phyloP scores from a whole-genome alignment of 2,113 vertebrate genomes.

The Heptranchias perlo region DNA sequence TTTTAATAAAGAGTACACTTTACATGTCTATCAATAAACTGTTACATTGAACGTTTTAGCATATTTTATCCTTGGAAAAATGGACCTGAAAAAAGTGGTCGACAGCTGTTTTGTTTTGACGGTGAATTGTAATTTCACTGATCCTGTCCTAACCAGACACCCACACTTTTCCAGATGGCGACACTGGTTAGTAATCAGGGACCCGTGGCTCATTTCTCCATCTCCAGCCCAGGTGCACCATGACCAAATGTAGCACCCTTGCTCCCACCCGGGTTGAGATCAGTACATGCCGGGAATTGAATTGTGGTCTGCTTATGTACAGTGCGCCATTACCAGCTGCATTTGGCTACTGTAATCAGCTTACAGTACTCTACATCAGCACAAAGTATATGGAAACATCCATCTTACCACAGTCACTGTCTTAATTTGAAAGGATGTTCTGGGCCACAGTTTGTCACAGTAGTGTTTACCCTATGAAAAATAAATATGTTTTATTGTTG shows the following conservation, averaged over 20 bases:
- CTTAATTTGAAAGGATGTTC: not conserved
- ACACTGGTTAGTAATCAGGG: not conserved
- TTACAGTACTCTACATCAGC: not conserved
- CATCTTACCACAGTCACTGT: no score
- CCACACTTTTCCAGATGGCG: not conserved
- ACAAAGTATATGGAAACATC: not conserved
- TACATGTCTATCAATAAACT: not conserved
- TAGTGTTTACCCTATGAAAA: not conserved
- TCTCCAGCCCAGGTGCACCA: not conserved
- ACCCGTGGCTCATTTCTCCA: not conserved
- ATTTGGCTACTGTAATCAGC: not conserved
- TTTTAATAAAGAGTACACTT: not conserved
- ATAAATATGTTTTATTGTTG: not conserved
- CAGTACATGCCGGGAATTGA: not conserved
- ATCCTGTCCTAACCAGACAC: not conserved
- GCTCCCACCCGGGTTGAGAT: not conserved
- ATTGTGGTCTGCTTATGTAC: not conserved
- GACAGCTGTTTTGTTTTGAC: not conserved
- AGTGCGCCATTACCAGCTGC: not conserved
- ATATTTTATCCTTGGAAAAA: not conserved
- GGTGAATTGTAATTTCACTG: not conserved
- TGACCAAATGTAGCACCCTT: not conserved
- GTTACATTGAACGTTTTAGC: conserved; percentile 4
- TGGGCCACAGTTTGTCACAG: not conserved
- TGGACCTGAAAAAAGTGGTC: not conserved